phyloP scores from a whole-genome alignment of 2,113 vertebrate genomes.

The Phyllopteryx taeniolatus region DNA sequence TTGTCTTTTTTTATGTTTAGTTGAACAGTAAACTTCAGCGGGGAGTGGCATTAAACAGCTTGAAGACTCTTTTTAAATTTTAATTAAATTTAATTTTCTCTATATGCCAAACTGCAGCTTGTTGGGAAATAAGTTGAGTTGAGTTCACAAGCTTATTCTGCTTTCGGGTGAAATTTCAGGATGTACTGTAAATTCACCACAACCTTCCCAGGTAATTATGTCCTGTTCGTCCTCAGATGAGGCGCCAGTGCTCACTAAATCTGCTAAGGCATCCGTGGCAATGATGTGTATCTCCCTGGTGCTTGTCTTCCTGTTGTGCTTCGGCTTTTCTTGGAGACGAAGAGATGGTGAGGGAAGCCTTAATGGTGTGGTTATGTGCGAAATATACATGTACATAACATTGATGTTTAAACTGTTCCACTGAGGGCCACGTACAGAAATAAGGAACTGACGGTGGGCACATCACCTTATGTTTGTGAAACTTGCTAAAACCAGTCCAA shows the following conservation, averaged over 20 bases:
- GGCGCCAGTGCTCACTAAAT: conserved; percentile 65
- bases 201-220: neutral
- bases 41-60: too few species aligned
- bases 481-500: too few species aligned
- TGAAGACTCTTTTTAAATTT: too few species aligned
- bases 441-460: neutral
- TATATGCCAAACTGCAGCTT: too few species aligned
- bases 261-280: conserved; percentile 75
- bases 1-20: too few species aligned
- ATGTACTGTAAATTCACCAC: too few species aligned
- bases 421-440: neutral
- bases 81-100: too few species aligned
- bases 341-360: conserved; percentile 68
- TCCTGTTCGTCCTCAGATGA: conserved; percentile 39
- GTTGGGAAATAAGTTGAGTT: too few species aligned
- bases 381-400: neutral
- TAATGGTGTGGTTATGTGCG: neutral
- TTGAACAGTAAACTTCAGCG: too few species aligned
- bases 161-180: too few species aligned
- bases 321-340: conserved; percentile 77
- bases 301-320: conserved; percentile 74
- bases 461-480: too few species aligned
- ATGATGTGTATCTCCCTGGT: conserved; percentile 77
- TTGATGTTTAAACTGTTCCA: neutral
- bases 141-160: too few species aligned